Evolutionary conservation across 2,888 invertebrate species (phyloP).

Genomic region (Harmothoe impar): DNA sequence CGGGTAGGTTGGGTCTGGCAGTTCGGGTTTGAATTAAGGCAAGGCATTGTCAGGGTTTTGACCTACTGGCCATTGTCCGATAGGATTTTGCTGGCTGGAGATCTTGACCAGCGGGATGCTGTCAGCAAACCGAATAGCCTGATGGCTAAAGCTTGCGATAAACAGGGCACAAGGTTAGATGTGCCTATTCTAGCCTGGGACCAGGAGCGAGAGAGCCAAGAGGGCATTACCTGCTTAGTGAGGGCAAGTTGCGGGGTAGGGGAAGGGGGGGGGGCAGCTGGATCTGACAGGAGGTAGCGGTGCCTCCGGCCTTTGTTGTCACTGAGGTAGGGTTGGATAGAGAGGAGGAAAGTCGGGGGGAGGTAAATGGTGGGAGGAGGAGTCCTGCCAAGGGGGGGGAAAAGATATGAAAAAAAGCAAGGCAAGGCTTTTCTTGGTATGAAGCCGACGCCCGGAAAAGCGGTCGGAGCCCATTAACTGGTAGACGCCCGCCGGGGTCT

Average conservation of each 20-base stretch:
- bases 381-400: background rate
- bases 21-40: background rate
- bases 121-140: background rate
- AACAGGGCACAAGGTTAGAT: background rate
- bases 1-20: background rate
- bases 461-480: constrained; percentile 28
- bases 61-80: background rate
- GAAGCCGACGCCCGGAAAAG: constrained; percentile 28
- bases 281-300: constrained; percentile 2
- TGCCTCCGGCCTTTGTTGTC: constrained; percentile 48
- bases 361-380: background rate
- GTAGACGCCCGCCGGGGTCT: constrained; percentile 11
- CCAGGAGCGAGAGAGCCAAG: background rate
- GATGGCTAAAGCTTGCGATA: background rate
- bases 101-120: background rate
- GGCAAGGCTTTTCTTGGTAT: constrained; percentile 34
- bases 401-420: background rate
- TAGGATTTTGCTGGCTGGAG: background rate
- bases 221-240: background rate
- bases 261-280: background rate
- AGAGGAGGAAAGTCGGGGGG: background rate
- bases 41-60: background rate
- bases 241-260: background rate
- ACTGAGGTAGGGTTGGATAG: background rate
- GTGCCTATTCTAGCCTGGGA: background rate